A percentile compares a stretch with the other conserved stretches of the same genome.
Evolutionary conservation across 1,140 invertebrate species (phyloP).

Genomic region (Drosophila arizonae): DNA sequence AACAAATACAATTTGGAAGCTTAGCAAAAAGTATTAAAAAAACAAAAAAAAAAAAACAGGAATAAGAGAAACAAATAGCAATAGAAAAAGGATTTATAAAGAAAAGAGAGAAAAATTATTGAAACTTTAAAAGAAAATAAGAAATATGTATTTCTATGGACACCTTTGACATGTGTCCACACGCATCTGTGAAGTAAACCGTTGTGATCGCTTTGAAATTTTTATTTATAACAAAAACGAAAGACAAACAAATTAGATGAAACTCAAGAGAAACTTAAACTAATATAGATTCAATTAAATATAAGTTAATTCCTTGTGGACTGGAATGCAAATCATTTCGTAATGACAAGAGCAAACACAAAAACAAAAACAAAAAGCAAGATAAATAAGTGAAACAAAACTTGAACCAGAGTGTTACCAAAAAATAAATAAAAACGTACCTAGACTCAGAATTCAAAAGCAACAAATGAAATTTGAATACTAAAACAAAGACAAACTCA

Average conservation of each 20-base stretch:
- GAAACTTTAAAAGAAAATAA: conserved; percentile 18
- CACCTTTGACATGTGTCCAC: conserved; percentile 67
- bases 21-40: conserved; percentile 12
- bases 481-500: conserved; percentile 26
- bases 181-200: conserved; percentile 76
- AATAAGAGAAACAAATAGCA: conserved; percentile 21
- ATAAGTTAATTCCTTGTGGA: conserved; percentile 35
- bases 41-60: conserved; percentile 16
- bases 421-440: conserved; percentile 26
- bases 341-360: not conserved
- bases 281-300: conserved; percentile 39
- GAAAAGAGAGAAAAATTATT: conserved; percentile 16
- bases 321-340: conserved; percentile 25
- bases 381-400: conserved; percentile 8
- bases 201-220: conserved; percentile 76
- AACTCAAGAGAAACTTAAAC: conserved; percentile 36
- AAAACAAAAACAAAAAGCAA: not conserved
- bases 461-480: conserved; percentile 32
- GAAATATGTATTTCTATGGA: conserved; percentile 63
- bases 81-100: conserved; percentile 2
- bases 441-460: conserved; percentile 32
- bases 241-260: conserved; percentile 25
- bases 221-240: conserved; percentile 51
- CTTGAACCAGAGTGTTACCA: too few relatives aligned
- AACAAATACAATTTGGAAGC: conserved; percentile 38